Conservation (phyloP, 2,113 vertebrate species). For the Aythya baeri region DNA sequence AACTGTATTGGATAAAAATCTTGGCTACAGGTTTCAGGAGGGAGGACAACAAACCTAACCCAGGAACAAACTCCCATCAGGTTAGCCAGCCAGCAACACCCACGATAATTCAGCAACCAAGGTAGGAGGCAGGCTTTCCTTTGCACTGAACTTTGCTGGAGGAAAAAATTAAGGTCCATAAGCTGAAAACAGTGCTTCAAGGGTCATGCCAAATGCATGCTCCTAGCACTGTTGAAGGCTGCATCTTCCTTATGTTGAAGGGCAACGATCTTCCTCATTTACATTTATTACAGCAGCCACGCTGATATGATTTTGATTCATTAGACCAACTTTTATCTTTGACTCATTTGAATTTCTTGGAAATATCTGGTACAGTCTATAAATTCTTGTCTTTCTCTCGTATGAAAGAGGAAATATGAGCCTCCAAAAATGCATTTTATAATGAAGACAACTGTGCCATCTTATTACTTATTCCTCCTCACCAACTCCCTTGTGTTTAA, state of each 20-base stretch:
- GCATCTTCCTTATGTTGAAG: not conserved
- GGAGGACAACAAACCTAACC: not conserved
- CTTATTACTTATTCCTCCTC: not conserved
- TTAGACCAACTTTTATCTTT: not conserved
- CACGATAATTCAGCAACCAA: not conserved
- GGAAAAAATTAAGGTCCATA: not conserved
- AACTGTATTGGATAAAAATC: not conserved
- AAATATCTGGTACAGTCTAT: not conserved
- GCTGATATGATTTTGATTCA: not conserved
- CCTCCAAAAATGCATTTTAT: not conserved
- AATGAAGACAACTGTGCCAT: not conserved
- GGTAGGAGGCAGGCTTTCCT: not conserved
- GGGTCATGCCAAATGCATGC: not conserved
- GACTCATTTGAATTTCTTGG: not conserved
- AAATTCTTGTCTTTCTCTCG: not conserved
- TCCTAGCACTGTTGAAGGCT: not conserved
- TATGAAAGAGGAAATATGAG: not conserved
- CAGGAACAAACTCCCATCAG: not conserved
- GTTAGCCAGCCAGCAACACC: not conserved
- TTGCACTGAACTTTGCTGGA: not conserved
- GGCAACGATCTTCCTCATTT: not conserved
- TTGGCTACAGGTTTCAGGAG: not conserved
- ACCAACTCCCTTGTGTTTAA: not conserved
- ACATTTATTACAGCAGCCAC: not conserved
- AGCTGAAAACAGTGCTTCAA: not conserved